Evolutionary conservation across 2,113 vertebrate species (phyloP).

Genomic region (Cryptoleucopteryx plumbea): DNA sequence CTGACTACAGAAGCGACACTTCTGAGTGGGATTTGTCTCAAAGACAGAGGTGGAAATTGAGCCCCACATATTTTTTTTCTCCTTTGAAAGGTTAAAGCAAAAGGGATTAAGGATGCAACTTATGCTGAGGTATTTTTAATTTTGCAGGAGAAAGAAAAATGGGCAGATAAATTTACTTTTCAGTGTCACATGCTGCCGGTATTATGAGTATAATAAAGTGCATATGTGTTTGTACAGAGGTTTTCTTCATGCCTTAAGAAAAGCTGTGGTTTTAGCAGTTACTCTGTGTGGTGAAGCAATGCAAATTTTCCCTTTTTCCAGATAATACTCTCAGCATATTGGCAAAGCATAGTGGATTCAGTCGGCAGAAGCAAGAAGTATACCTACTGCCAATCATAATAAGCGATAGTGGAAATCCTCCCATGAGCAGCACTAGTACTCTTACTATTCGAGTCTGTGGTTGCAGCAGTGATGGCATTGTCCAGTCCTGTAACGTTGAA

Average conservation of each 20-base stretch:
- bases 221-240: not conserved
- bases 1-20: not conserved
- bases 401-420: conserved; percentile 91
- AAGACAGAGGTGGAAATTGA: not conserved
- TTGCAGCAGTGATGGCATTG: conserved; percentile 89
- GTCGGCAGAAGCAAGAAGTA: conserved; percentile 94
- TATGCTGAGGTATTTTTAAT: not conserved
- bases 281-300: not conserved
- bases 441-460: conserved; percentile 96
- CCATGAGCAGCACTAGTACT: conserved; percentile 97
- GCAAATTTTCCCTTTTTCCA: conserved; percentile 57
- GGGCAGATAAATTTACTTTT: not conserved
- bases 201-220: not conserved
- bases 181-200: not conserved
- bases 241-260: not conserved
- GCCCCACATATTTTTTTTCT: not conserved
- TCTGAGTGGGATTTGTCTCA: not conserved
- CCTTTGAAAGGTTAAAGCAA: not conserved
- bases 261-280: not conserved
- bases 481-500: conserved; percentile 96
- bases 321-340: conserved; percentile 95
- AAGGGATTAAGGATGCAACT: not conserved
- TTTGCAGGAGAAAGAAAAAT: not conserved
- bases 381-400: conserved; percentile 95
- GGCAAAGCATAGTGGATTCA: conserved; percentile 92